Evolutionary conservation across 1,140 invertebrate species (phyloP), one percentile per base, ranked within the genome.

Genomic region (Lasioglossum albipes): DNA sequence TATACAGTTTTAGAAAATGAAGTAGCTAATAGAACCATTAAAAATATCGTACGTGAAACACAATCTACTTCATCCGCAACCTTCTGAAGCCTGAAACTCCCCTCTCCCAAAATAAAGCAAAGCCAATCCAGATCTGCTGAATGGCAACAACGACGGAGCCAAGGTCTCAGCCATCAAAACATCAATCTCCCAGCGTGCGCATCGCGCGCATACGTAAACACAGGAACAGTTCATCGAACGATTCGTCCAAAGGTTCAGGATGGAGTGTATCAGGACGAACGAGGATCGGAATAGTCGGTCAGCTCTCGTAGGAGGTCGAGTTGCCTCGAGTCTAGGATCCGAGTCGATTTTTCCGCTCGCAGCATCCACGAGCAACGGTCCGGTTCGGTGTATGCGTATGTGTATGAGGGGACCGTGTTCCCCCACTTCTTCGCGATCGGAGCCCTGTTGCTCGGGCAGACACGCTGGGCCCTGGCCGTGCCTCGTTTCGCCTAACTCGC

Each of bases 401-500:
- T 36, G 36, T 36, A 3, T 36, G 36, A 5, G 75, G 83, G 75
- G 81, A 84, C 84, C 68, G 49, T 10, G 62, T 59, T 42, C 79
- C 82, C 85, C 85, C 84, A 81, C 75, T n/a, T 59, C 72, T 52
- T 69, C 45, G 27, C 69, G 3, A 3, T 7, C n/a, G 36, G 45
- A 10, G 10, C 45, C 71, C 62, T 61, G 59, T 67, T 77, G 52
- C 76, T 52, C 81, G 83, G 68, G 78, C 82, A 85, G 86, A 86
- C 77, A 86, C 81, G 82, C 77, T 78, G 85, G 73, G 79, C 42
- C 74, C 77, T 81, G 71, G 16, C 77, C 70, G 68, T 80, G 70
- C 69, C 83, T 45, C 61, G 71, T 92, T 89, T 82, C 69, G 83
- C 75, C 86, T 91, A 91, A 92, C 88, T 90, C 79, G 66, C 82